These are phyloP conservation scores for Threskiornis aethiopicus DNA, from an alignment of 2,797 vertebrate genomes.

Conservation along the genomic window DNA sequence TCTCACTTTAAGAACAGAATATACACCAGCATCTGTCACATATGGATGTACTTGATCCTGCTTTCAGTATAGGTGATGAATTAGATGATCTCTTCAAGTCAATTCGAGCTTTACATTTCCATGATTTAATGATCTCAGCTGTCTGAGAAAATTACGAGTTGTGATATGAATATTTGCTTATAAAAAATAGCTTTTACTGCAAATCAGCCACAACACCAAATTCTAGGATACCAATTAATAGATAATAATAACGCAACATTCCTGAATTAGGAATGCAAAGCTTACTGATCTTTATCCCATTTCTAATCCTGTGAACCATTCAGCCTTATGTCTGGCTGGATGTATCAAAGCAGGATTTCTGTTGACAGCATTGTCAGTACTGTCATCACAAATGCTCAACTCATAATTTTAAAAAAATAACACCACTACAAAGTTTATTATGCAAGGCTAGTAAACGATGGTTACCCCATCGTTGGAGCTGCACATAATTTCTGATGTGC, in stretches of 20 bases:
- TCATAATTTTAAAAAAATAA: not conserved
- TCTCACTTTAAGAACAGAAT: not conserved
- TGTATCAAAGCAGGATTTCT: not conserved
- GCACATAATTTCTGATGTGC: not conserved
- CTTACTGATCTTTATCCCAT: not conserved
- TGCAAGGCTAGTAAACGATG: not conserved
- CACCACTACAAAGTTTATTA: not conserved
- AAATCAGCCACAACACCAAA: not conserved
- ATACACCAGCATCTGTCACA: constrained; percentile 8
- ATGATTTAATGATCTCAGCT: not conserved
- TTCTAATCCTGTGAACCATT: not conserved
- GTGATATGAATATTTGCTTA: not conserved
- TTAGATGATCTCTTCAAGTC: constrained; percentile 7
- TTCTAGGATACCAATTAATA: not conserved
- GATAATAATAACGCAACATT: fast-evolving
- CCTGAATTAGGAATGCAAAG: not conserved
- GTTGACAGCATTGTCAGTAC: not conserved
- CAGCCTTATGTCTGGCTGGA: not conserved
- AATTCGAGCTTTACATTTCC: not conserved
- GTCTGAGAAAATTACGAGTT: not conserved
- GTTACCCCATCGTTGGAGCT: not conserved
- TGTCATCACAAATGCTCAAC: not conserved
- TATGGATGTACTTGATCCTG: not conserved
- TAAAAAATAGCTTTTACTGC: not conserved
- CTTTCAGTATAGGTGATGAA: not conserved